A percentile compares a stretch with the other conserved stretches of the same genome.
Conservation (phyloP, 2,888 invertebrate genomes). For the Scrobipalpa atriplicella region DNA sequence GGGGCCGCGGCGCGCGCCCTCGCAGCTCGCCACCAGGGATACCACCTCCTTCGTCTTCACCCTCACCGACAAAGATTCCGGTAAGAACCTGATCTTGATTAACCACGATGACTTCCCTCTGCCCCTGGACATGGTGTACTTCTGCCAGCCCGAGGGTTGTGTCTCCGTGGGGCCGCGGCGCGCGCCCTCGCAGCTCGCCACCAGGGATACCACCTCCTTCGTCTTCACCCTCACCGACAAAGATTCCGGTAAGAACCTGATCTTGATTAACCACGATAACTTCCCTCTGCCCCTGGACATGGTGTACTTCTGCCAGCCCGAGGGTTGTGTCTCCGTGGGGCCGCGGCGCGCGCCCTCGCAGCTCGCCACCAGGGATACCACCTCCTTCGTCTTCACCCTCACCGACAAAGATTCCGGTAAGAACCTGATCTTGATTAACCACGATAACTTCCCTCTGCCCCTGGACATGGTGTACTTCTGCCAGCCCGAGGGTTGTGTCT, state of each 20-base stretch:
- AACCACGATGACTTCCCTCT: slow-evolving; percentile 79
- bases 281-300: slow-evolving; percentile 98
- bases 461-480: slow-evolving; percentile 99
- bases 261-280: slow-evolving; percentile 93
- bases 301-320: slow-evolving; percentile 99
- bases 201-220: slow-evolving; percentile 97
- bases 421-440: slow-evolving; percentile 88
- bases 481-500: slow-evolving; percentile 99
- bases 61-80: slow-evolving; percentile 99
- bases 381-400: slow-evolving; percentile 98
- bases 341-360: slow-evolving; percentile 86
- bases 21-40: slow-evolving; percentile 86
- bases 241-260: slow-evolving; percentile 93
- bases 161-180: slow-evolving; percentile 94
- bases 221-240: slow-evolving; percentile 99
- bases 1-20: slow-evolving; percentile 89
- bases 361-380: slow-evolving; percentile 90
- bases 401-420: slow-evolving; percentile 99
- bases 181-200: slow-evolving; percentile 70
- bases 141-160: slow-evolving; percentile 99
- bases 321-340: slow-evolving; percentile 97
- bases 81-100: slow-evolving; percentile 64
- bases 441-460: slow-evolving; percentile 98
- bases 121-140: slow-evolving; percentile 99
- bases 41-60: slow-evolving; percentile 99